phyloP scores from a whole-genome alignment of 2,113 vertebrate genomes.

The Pycnonotus jocosus region DNA sequence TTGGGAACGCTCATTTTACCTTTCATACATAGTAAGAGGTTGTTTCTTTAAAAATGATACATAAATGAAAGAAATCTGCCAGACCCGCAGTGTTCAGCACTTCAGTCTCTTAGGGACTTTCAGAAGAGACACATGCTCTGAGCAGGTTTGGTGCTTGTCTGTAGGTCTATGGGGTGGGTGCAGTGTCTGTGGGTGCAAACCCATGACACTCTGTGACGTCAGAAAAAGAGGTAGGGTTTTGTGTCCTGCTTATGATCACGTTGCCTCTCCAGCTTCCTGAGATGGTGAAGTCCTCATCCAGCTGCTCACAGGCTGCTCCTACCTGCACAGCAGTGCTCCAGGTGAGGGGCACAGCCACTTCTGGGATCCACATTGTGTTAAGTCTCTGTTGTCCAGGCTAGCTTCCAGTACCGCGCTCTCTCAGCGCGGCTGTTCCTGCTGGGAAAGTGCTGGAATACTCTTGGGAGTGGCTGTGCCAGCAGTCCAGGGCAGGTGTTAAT shows the following conservation, averaged over 20 bases:
- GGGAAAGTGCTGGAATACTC: neutral
- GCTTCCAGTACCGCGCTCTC: neutral
- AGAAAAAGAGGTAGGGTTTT: neutral
- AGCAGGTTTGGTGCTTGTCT: neutral
- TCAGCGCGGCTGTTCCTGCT: neutral
- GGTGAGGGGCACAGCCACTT: fast-evolving
- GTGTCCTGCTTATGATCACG: fast-evolving
- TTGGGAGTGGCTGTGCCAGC: neutral
- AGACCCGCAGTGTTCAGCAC: neutral
- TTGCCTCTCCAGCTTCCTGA: neutral
- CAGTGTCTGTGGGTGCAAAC: neutral
- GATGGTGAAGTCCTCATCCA: neutral
- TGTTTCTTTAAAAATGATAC: neutral
- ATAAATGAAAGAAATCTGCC: neutral
- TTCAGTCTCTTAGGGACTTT: neutral
- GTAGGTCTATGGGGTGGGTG: neutral
- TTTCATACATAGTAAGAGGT: neutral
- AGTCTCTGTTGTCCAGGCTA: neutral
- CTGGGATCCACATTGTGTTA: neutral
- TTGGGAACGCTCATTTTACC: neutral
- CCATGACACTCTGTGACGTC: fast-evolving
- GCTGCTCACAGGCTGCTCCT: neutral
- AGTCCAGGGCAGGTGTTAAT: neutral
- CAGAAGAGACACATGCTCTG: neutral
- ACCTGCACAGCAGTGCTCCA: fast-evolving